These are phyloP conservation scores for Phyllostomus discolor DNA, from an alignment of 2,113 vertebrate genomes.

Conservation along the genomic window DNA sequence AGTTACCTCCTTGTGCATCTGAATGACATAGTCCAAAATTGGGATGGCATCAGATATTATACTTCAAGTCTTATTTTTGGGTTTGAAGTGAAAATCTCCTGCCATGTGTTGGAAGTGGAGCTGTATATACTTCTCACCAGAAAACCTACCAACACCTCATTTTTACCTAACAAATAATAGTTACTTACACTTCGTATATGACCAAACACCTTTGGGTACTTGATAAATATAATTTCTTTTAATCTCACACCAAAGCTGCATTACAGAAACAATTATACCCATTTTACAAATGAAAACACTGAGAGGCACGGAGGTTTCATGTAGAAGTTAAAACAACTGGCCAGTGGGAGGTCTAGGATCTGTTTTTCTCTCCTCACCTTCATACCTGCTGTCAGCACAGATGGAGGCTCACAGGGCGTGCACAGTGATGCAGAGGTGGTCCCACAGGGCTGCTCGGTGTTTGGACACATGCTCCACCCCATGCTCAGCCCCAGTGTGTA, in stretches of 20 bases:
- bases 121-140: background rate
- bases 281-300: background rate
- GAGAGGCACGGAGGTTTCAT: background rate
- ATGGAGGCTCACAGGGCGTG: background rate
- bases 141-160: background rate
- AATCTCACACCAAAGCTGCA: background rate
- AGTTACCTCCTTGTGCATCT: fast-evolving
- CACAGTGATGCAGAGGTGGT: no score
- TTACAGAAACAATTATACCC: background rate
- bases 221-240: background rate
- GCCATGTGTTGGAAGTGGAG: background rate
- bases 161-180: background rate
- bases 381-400: background rate
- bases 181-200: background rate
- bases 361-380: background rate
- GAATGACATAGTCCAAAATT: background rate
- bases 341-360: no score
- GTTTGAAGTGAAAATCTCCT: background rate
- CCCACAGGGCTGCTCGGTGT: no score
- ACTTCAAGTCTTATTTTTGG: background rate
- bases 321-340: background rate
- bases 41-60: background rate
- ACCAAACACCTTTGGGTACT: background rate
- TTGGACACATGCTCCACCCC: no score
- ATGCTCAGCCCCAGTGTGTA: no score